Evolutionary conservation across 2,797 vertebrate species (phyloP), one percentile per base, ranked within the genome.

Genomic region (Paramormyrops hopkinsi): DNA sequence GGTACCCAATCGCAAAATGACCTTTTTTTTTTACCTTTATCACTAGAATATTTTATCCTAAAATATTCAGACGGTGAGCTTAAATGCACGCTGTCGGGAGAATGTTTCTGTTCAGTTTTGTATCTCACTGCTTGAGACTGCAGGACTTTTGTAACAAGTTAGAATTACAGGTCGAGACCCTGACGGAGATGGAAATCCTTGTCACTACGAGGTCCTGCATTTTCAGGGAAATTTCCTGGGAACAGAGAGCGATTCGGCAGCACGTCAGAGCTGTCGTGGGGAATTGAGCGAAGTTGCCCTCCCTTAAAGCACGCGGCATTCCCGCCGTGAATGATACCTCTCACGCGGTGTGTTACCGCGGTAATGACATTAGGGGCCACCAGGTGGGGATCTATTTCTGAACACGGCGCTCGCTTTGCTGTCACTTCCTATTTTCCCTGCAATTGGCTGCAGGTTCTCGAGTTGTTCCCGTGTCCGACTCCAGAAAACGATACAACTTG

Each of bases 301-400:
- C 92, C 92, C 84, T 73, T 88, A 90, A 91, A 37, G 89, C 54
- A 9, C n/a, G 82, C 86, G 88, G 95, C 94, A 93, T 94, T 92
- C 94, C 94, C 95, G 92, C 92, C 92, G 93, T 90, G 91, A 91
- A 92, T 94, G 94, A 95, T 93, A 93, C 93, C 91, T 95, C 96
- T 95, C 96, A 95, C 94, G 95, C 93, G 94, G 94, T 93, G 95
- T 93, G 94, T 96, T 95, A 96, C 95, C 96, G 95, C 95, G 94
- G 96, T 96, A 96, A 96, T 96, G 95, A 96, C 95, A 97, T 96
- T 96, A 96, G 95, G 95, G 95, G 95, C 95, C 95, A 95, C 94
- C 92, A 96, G 94, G 92, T 95, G 94, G 93, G 94, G 95, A 96
- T 96, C 95, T 96, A 95, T 97, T 96, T 96, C 95, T 88, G 95